A percentile compares a stretch with the other conserved stretches of the same genome.
Evolutionary conservation across 2,113 vertebrate genomes (phyloP).

Genomic region (Indicator maculatus): DNA sequence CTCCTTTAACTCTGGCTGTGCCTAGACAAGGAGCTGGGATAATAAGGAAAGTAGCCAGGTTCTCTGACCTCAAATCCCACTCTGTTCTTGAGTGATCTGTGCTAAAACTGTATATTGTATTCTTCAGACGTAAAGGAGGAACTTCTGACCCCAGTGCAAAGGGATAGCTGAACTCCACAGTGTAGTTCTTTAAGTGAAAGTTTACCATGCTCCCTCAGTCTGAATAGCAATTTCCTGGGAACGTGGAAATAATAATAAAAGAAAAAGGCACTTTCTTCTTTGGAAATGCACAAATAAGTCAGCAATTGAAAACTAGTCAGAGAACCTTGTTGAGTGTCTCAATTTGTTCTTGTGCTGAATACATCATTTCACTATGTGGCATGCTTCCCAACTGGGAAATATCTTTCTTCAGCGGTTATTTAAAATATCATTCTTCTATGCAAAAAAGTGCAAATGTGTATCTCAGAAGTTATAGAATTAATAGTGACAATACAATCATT

Average conservation of each 20-base stretch:
- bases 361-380: not conserved
- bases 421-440: not conserved
- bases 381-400: not conserved
- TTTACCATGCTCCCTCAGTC: not conserved
- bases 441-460: not conserved
- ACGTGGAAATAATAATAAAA: not conserved
- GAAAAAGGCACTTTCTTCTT: not conserved
- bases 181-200: not conserved
- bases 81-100: not conserved
- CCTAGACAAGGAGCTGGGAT: not conserved
- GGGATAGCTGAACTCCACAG: not conserved
- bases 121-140: not conserved
- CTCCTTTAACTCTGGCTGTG: not conserved
- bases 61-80: not conserved
- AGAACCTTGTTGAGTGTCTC: not conserved
- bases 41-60: not conserved
- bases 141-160: not conserved
- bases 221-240: not conserved
- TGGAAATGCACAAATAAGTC: not conserved
- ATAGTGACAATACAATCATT: not conserved
- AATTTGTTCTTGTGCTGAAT: not conserved
- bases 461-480: not conserved
- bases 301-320: not conserved
- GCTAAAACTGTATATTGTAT: not conserved
- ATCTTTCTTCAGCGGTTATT: not conserved